Evolutionary conservation across 2,113 vertebrate species (phyloP).

Genomic region (Oryzias melastigma): DNA sequence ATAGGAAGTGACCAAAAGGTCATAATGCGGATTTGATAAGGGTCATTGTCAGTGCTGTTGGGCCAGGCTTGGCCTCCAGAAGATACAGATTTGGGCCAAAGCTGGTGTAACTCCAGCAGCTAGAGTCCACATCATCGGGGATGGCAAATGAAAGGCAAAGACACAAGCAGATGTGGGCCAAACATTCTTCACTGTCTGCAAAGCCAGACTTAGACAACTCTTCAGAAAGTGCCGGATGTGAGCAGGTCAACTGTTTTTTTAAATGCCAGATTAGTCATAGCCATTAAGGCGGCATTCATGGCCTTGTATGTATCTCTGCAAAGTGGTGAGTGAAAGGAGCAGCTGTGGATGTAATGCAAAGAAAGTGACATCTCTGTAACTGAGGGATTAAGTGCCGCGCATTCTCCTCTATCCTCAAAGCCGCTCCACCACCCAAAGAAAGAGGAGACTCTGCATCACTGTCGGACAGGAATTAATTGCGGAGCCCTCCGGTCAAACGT

Average conservation of each 20-base stretch:
- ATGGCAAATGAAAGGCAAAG: no score
- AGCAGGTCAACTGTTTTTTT: conserved; percentile 49
- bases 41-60: no score
- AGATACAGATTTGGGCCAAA: no score
- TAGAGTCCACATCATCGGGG: no score
- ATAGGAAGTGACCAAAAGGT: no score
- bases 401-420: conserved; percentile 28
- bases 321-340: conserved; percentile 40
- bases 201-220: not conserved
- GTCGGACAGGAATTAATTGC: conserved; percentile 56
- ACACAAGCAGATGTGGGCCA: no score
- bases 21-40: no score
- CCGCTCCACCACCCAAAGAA: conserved; percentile 35
- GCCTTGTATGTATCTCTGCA: conserved; percentile 22
- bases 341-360: conserved; percentile 40
- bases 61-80: no score
- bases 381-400: conserved; percentile 23
- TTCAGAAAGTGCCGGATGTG: conserved; percentile 24
- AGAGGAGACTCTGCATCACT: conserved; percentile 39
- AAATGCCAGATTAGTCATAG: conserved; percentile 66
- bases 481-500: conserved; percentile 59
- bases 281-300: conserved; percentile 45
- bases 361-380: conserved; percentile 29
- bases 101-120: no score
- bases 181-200: no score